Evolutionary conservation across 2,113 vertebrate genomes (phyloP).

Genomic region (Ranitomeya imitator): DNA sequence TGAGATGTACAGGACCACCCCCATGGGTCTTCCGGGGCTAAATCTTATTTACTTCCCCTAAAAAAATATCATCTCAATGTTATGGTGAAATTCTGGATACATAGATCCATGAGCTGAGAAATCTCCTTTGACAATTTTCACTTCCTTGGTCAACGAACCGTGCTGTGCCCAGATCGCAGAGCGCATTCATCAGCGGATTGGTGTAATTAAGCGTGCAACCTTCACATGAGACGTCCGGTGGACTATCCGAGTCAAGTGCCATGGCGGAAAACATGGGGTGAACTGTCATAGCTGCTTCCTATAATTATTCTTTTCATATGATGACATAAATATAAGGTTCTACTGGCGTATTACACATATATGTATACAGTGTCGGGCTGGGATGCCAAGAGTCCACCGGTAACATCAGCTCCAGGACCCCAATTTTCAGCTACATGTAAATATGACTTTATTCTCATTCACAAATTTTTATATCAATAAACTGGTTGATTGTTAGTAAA

Average conservation of each 20-base stretch:
- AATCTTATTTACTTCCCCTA: conserved; percentile 41
- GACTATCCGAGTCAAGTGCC: not conserved
- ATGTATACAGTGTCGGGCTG: no score
- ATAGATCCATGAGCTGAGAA: conserved; percentile 14
- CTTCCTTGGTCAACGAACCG: conserved; percentile 29
- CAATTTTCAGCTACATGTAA: no score
- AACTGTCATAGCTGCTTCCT: not conserved
- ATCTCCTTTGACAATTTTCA: conserved; percentile 34
- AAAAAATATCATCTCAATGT: conserved; percentile 44
- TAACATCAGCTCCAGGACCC: no score
- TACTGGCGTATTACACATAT: no score
- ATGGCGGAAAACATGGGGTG: not conserved
- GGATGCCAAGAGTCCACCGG: no score
- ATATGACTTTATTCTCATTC: no score
- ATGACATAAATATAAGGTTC: not conserved
- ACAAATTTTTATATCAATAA: no score
- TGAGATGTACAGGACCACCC: conserved; percentile 12
- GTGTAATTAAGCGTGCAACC: conserved; percentile 52
- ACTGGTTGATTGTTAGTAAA: no score
- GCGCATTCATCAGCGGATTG: conserved; percentile 48
- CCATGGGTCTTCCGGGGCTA: conserved; percentile 9
- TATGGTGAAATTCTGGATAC: conserved; percentile 21
- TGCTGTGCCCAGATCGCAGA: not conserved
- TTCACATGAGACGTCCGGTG: not conserved
- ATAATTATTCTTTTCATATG: not conserved